Percentiles rank a stretch among this genome's conserved stretches.
phyloP scores from a whole-genome alignment of 2,797 vertebrate genomes.

The Lates japonicus region DNA sequence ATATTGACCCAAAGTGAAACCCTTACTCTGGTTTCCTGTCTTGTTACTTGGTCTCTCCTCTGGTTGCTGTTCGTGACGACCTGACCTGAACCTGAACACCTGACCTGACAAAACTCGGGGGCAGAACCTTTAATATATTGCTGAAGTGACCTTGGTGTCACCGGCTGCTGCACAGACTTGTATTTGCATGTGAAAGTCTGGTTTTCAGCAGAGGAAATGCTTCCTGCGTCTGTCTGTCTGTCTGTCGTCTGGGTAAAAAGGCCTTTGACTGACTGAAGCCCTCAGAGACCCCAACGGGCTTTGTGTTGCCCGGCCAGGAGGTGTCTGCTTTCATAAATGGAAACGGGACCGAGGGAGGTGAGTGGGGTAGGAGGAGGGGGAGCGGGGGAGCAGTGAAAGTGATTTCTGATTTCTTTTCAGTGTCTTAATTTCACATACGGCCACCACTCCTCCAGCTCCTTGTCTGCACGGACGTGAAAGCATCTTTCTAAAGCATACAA shows the following conservation, averaged over 20 bases:
- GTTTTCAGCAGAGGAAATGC: slow-evolving; percentile 59
- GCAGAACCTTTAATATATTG: not conserved
- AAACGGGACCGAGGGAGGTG: slow-evolving; percentile 37
- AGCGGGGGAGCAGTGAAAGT: not conserved
- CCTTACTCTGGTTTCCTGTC: not conserved
- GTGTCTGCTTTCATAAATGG: slow-evolving; percentile 78
- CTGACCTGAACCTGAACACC: slow-evolving; percentile 25
- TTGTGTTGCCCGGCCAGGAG: slow-evolving; percentile 56
- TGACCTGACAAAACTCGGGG: slow-evolving; percentile 19
- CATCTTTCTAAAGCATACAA: not conserved
- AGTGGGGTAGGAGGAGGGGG: not conserved
- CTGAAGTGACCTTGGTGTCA: slow-evolving; percentile 38
- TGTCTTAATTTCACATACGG: not conserved
- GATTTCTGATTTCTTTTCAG: slow-evolving; percentile 1
- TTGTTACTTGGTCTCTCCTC: not conserved
- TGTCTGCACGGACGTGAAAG: not conserved
- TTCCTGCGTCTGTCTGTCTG: slow-evolving; percentile 57
- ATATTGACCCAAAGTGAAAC: no score
- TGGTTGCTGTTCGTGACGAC: not conserved
- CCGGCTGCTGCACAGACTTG: slow-evolving; percentile 5
- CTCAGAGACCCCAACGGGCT: slow-evolving; percentile 57
- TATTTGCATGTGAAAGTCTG: slow-evolving; percentile 68
- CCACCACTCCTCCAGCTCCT: not conserved
- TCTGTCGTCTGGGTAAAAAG: slow-evolving; percentile 54
- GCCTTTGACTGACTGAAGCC: slow-evolving; percentile 67